These are phyloP conservation scores for Leptothorax acervorum DNA, from an alignment of 2,888 invertebrate genomes.

Conservation along the genomic window DNA sequence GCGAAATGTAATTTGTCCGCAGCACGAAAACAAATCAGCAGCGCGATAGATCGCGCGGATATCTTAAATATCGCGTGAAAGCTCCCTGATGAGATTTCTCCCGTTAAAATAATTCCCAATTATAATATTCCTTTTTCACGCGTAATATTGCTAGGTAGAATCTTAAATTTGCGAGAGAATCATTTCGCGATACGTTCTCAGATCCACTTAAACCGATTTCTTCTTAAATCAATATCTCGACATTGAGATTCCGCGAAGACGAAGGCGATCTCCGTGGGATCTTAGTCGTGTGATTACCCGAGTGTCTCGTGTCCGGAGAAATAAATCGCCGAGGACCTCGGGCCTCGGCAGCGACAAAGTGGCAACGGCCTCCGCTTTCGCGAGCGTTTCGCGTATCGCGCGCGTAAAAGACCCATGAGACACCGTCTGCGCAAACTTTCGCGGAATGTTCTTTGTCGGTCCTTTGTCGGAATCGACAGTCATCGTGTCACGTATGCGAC, in stretches of 20 bases:
- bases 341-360: slow-evolving; percentile 34
- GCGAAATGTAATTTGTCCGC: background rate
- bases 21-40: background rate
- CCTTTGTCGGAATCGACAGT: slow-evolving; percentile 51
- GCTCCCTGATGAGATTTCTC: background rate
- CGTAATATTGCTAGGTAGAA: background rate
- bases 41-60: background rate
- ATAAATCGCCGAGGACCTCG: slow-evolving; percentile 32
- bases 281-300: slow-evolving; percentile 20
- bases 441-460: slow-evolving; percentile 54
- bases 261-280: slow-evolving; percentile 45
- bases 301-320: slow-evolving; percentile 35
- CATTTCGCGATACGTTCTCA: background rate
- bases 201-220: background rate
- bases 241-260: slow-evolving; percentile 39
- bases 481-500: background rate
- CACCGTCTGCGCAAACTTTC: slow-evolving; percentile 43
- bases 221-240: slow-evolving; percentile 28
- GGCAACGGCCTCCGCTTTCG: slow-evolving; percentile 24
- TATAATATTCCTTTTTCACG: background rate
- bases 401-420: slow-evolving; percentile 33
- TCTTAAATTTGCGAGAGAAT: background rate
- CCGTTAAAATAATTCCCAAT: background rate
- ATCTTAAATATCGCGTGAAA: background rate
- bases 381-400: slow-evolving; percentile 7